phyloP scores from a whole-genome alignment of 2,797 vertebrate species.

The Vultur gryphus region DNA sequence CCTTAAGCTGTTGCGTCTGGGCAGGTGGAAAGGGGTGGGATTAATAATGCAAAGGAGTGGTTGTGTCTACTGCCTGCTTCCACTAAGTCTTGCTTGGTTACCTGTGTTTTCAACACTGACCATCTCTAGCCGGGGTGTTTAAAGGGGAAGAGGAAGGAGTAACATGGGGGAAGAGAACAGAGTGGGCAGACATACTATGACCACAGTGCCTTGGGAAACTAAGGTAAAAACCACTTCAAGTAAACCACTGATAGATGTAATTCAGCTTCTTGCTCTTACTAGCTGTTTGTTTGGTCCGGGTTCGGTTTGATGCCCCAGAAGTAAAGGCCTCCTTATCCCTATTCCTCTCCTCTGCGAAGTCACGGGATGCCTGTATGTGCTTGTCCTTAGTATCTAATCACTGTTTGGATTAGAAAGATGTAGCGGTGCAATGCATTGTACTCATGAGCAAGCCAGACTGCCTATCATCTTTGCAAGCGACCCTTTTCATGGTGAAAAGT shows the following conservation, averaged over 20 bases:
- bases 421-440: neutral
- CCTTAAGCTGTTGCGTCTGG: neutral
- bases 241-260: neutral
- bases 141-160: neutral
- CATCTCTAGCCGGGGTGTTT: neutral
- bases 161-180: neutral
- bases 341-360: neutral
- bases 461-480: neutral
- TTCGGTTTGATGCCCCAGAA: neutral
- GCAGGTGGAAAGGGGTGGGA: neutral
- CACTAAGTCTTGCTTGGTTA: neutral
- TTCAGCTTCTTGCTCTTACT: neutral
- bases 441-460: rapidly evolving
- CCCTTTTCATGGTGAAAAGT: neutral
- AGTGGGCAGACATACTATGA: neutral
- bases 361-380: neutral
- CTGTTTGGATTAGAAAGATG: neutral
- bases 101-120: neutral
- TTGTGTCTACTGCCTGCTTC: neutral
- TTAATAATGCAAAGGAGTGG: neutral
- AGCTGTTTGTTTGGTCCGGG: neutral
- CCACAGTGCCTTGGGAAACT: neutral
- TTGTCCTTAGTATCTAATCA: neutral
- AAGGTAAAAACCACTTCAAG: neutral
- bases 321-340: neutral